Percentiles rank a stretch among this genome's conserved stretches.
These are phyloP conservation scores for human (Homo sapiens) DNA, from an alignment of 2,113 vertebrate species.

Conservation along the genomic window GRCh38 chr3:10774501-10775000, in stretches of 20 bases:
- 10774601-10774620: neutral
- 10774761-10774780: neutral
- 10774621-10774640: neutral
- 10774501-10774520: neutral
- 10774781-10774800: neutral
- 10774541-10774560: neutral
- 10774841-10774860: neutral
- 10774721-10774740: neutral
- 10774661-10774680: neutral
- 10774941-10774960: neutral
- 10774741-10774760: neutral
- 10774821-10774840: neutral
- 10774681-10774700: neutral
- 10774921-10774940: neutral
- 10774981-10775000: neutral
- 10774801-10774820: neutral
- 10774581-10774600: neutral
- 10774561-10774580: neutral
- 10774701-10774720: neutral
- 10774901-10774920: fast-evolving
- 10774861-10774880: too few species aligned
- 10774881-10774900: neutral
- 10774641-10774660: neutral
- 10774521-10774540: neutral
- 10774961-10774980: neutral